Percentiles rank a stretch among this genome's conserved stretches.
Conservation (phyloP, 2,888 invertebrate species). For the Pammene aurita region DNA sequence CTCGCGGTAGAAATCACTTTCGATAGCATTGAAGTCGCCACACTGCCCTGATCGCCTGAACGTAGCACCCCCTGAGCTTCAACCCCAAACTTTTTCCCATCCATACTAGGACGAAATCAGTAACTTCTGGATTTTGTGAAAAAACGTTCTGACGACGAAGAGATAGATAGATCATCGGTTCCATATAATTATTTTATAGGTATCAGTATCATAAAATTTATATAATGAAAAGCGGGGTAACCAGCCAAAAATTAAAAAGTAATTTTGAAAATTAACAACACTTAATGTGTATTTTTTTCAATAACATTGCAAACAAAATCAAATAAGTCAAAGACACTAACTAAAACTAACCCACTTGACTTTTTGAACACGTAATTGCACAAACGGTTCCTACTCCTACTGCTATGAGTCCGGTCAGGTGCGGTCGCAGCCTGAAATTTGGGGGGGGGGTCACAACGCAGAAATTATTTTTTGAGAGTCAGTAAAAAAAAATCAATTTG, state of each 20-base stretch:
- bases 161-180: too few species aligned
- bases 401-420: too few species aligned
- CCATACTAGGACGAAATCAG: neutral
- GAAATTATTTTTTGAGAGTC: too few species aligned
- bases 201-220: too few species aligned
- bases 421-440: too few species aligned
- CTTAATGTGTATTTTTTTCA: neutral
- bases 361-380: neutral
- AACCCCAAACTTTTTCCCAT: constrained; percentile 1
- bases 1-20: constrained; percentile 60
- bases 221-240: too few species aligned
- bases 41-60: constrained; percentile 5
- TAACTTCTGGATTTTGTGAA: neutral
- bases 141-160: neutral
- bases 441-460: too few species aligned
- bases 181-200: too few species aligned
- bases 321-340: neutral
- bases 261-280: too few species aligned
- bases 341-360: neutral
- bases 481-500: too few species aligned
- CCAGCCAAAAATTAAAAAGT: too few species aligned
- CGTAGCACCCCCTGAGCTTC: constrained; percentile 6
- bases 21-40: constrained; percentile 58
- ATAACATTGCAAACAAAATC: neutral
- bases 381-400: neutral